These are phyloP conservation scores for Rotaria macrura DNA, from an alignment of 2,888 invertebrate genomes.

Conservation along the genomic window DNA sequence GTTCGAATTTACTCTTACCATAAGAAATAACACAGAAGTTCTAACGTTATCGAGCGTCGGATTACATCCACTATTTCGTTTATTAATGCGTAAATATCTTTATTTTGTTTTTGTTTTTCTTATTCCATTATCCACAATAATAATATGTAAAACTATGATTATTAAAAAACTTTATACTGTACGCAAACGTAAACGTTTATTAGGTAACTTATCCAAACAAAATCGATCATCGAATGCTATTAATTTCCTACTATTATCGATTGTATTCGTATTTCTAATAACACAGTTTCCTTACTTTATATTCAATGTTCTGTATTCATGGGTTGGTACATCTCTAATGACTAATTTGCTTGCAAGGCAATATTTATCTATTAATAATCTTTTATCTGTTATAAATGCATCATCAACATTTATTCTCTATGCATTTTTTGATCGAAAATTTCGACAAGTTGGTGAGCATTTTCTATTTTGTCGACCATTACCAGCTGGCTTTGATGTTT, in stretches of 20 bases:
- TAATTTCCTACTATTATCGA: constrained; percentile 9
- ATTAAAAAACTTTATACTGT: background rate
- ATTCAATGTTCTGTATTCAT: background rate
- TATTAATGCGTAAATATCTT: constrained; percentile 17
- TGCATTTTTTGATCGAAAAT: background rate
- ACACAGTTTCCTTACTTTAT: constrained; percentile 19
- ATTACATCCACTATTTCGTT: background rate
- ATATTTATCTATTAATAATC: background rate
- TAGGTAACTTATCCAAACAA: background rate
- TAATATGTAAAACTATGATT: background rate
- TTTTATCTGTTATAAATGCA: background rate
- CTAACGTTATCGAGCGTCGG: background rate
- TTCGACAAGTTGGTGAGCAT: background rate
- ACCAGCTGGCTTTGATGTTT: background rate
- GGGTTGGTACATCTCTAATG: background rate
- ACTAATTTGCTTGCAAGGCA: background rate
- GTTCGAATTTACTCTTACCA: background rate
- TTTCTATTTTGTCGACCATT: background rate
- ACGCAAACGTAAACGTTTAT: background rate
- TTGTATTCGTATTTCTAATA: background rate
- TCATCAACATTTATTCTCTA: background rate
- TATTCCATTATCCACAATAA: background rate
- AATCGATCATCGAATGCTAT: background rate
- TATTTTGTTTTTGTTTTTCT: constrained; percentile 15
- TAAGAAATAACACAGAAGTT: background rate